phyloP scores from a whole-genome alignment of 1,140 invertebrate species.

The Orius insidiosus region DNA sequence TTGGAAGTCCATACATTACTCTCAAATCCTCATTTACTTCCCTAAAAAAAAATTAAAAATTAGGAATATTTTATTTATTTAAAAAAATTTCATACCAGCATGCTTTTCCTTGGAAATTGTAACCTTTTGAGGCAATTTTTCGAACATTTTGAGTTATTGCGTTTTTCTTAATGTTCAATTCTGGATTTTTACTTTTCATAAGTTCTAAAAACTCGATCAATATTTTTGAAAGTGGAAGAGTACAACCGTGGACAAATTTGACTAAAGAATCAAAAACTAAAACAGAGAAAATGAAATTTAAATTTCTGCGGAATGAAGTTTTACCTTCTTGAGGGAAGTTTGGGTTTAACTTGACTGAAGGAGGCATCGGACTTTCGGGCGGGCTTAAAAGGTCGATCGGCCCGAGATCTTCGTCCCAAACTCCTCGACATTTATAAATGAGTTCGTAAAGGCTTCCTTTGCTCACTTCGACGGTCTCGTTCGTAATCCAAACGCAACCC shows the following conservation, averaged over 20 bases:
- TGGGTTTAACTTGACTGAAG: neutral
- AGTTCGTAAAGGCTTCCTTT: constrained; percentile 15
- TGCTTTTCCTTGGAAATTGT: constrained; percentile 1
- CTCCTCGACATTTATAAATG: constrained; percentile 5
- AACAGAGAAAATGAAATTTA: neutral
- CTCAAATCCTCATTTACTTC: neutral
- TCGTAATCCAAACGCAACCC: constrained; percentile 55
- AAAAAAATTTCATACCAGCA: constrained; percentile 5
- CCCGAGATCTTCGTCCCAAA: constrained; percentile 11
- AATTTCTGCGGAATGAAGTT: neutral
- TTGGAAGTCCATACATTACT: neutral
- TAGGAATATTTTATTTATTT: neutral
- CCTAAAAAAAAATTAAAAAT: constrained; percentile 1
- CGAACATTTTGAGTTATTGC: constrained; percentile 9
- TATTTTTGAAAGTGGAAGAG: neutral
- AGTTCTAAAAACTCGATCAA: constrained; percentile 6
- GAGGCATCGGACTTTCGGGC: neutral
- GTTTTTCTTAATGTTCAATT: constrained; percentile 4
- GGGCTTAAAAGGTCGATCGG: constrained; percentile 4
- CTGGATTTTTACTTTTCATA: constrained; percentile 2
- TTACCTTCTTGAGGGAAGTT: neutral
- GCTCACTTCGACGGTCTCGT: constrained; percentile 19
- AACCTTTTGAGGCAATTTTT: constrained; percentile 8
- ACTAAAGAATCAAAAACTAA: constrained; percentile 4
- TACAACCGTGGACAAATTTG: constrained; percentile 11